Base-by-base conservation (phyloP, 1,140 invertebrate genomes). In the Glossosoma conforme region DNA sequence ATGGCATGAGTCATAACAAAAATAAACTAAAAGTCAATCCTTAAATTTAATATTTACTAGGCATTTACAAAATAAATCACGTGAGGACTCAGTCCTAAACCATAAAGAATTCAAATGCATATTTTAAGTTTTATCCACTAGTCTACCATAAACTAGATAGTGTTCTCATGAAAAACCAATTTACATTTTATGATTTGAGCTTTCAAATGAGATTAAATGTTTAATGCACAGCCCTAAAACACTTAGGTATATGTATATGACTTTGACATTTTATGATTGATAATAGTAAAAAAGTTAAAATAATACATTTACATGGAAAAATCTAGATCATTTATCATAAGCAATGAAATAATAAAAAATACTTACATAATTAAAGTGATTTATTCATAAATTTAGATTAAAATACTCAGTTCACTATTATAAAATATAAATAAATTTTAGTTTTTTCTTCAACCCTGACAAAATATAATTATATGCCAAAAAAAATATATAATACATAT, bases 141-240 rank as follows among this genome's bases (percentile, higher is more conserved):
- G 49, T 41, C 32, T 41, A n/a, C 30, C 25, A 37, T 14, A 28
- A 52, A 52, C 49, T 52, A 52, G 40, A 52, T 52, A 44, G 49
- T 44, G 41, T 49, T 20, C 21, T 50, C 14, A 20, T 43, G 22
- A 43, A 44, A 52, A 42, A 17, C 30, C 15, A 38, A 19, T 21
- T 9, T 20, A 32, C 28, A 32, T 45, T 33, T 32, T 32, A 33
- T 33, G 28, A 17, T 45, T 45, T 33, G 19, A 48, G 24, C 20
- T 28, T 35, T 30, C 21, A 38, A 30, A 37, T 44, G 49, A 52
- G 49, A 52, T 52, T 52, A 32, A n/a, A 51, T 44, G 19, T 50
- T 22, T 21, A 36, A 42, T 52, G 42, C 49, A 52, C 49, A 52
- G 49, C 49, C 49, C 37, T 25, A 38, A 38, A 38, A 42, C 25